Base-by-base conservation (phyloP, 2,888 invertebrate species). In the Agriopis marginaria region DNA sequence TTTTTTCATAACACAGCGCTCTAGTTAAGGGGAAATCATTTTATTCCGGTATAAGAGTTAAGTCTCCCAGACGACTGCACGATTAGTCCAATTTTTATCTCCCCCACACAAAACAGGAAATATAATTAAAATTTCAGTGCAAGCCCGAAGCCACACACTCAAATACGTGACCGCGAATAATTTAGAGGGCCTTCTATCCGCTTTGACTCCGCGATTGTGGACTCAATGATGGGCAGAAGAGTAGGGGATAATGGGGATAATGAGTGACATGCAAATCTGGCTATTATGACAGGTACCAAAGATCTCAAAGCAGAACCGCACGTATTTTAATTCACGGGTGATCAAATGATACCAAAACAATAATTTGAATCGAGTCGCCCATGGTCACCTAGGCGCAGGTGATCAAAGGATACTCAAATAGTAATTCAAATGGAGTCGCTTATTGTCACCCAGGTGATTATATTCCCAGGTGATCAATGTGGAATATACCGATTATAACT, bases 61-160 rank as follows among this genome's bases (percentile, higher is more conserved):
- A 39, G 7, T 3, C n/a, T 53, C 61, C 32, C 63, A 51, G 39
- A 47, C 76, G 77, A 75, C 74, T 77, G 72, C 70, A 74, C 74
- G 77, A 75, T 78, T 78, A 75, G 78, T 80, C 68, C 79, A 75
- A 68, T 72, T 65, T 77, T 73, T 70, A 73, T 73, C 72, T 73
- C 68, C 61, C 67, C 65, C 40, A 17, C 44, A 59, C 65, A 72
- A 72, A 68, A 56, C 65, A 44, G 53, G 61, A 72, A 70, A 78
- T 76, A 80, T 89, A 89, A 92, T 93, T 93, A 93, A 91, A 92
- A 92, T 89, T 90, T 89, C 87, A 87, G 84, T 83, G 89, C 89
- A 89, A 91, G 89, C 86, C 86, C 78, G 86, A 86, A 89, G 88
- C 88, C 86, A 86, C 85, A 79, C 83, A 83, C 81, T 78, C 80